Evolutionary conservation across 2,113 vertebrate species (phyloP), one percentile per base, ranked within the genome.

Genomic region (Psettodes erumei): DNA sequence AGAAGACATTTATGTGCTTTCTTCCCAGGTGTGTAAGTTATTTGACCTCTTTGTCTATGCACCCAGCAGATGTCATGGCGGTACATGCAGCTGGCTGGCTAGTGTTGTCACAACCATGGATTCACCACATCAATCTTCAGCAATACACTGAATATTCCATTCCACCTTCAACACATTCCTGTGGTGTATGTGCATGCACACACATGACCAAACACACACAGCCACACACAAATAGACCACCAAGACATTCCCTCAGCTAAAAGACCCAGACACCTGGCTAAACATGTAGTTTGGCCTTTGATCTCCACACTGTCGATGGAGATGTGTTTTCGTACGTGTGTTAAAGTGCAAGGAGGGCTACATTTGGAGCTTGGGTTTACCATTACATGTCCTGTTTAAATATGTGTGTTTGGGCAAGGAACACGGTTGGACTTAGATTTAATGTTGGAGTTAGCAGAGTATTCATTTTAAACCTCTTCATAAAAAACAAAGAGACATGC

Each of bases 261-360:
- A 84, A n/a, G n/a, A 63, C 33, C 61, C 47, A 69, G 65, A 75
- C 82, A 90, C 87, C 85, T 91, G 86, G 72, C 75, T 62, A 80
- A 89, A 86, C 77, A 90, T n/a, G 40, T 33, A 84, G 78, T 55
- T 25, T 74, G 47, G 70, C 67, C 60, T 86, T 75, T 90, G 65
- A 79, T 74, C 64, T 64, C 23, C 61, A 60, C 11, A 51, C 32
- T 50, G 30, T 42, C 59, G 40, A 71, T 32, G 21, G 48, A 72
- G 45, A 38, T 61, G 45, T 79, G 73, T 80, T 71, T 81, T 69
- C 59, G 23, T 59, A n/a, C 79, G 64, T 28, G 35, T 62, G 51
- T 42, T 9, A 28, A 19, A 38, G 8, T 45, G 51, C 62, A 25
- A 27, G 3, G 21, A 59, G 8, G 28, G 19, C 35, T 43, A 60